These are phyloP conservation scores for Conus ventricosus DNA, from an alignment of 1,140 invertebrate species.

Conservation along the genomic window DNA sequence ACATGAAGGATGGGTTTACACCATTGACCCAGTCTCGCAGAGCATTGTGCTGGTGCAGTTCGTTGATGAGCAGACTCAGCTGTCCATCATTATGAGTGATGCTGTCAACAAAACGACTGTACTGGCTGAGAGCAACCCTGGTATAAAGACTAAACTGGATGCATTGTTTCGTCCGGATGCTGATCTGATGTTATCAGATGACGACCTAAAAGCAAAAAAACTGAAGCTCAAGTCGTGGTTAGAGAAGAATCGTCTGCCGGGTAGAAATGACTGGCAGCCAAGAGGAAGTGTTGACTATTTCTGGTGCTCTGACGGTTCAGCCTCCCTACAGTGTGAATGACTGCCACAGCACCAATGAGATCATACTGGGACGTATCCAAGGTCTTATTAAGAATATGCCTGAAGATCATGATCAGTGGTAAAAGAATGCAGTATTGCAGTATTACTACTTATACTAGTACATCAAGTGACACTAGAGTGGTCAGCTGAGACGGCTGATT, in stretches of 20 bases:
- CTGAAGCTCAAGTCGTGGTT: conserved; percentile 67
- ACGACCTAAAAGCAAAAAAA: conserved; percentile 60
- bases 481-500: too few species aligned
- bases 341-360: conserved; percentile 72
- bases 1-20: conserved; percentile 69
- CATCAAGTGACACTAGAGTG: too few species aligned
- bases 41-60: conserved; percentile 65
- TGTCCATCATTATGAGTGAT: conserved; percentile 59
- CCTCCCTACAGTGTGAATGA: conserved; percentile 69
- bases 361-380: conserved; percentile 72
- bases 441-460: too few species aligned
- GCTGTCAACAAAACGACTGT: conserved; percentile 57
- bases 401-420: conserved; percentile 63
- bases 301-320: conserved; percentile 67
- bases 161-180: conserved; percentile 56
- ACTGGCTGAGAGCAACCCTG: conserved; percentile 53
- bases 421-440: neutral
- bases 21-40: conserved; percentile 72
- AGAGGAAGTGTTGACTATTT: conserved; percentile 59
- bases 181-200: conserved; percentile 45
- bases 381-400: conserved; percentile 73
- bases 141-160: conserved; percentile 57
- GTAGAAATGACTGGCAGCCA: conserved; percentile 54
- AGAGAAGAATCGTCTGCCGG: conserved; percentile 66
- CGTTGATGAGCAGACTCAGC: conserved; percentile 45